phyloP scores from a whole-genome alignment of 2,113 vertebrate species.

The Tympanuchus pallidicinctus region DNA sequence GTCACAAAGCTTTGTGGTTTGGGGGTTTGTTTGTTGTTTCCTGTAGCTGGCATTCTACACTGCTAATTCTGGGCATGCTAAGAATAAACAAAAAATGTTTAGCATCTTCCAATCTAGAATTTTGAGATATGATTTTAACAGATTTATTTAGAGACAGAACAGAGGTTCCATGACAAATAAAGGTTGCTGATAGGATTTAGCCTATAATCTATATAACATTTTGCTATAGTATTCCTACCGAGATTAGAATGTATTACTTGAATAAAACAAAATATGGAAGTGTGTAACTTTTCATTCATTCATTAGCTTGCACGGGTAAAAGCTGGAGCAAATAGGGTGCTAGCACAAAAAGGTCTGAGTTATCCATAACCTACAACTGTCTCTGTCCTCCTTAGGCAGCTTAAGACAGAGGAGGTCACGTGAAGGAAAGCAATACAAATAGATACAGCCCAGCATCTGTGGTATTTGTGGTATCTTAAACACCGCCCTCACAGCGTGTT shows the following conservation, averaged over 20 bases:
- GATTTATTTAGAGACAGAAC: background rate
- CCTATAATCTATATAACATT: background rate
- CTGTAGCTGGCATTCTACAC: background rate
- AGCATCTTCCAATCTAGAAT: background rate
- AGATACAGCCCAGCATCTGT: background rate
- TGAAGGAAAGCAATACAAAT: background rate
- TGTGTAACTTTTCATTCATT: background rate
- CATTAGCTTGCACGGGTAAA: background rate
- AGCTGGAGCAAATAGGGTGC: background rate
- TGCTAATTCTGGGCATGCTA: background rate
- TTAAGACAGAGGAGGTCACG: background rate
- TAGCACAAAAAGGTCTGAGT: background rate
- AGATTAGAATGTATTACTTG: no score
- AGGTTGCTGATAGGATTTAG: background rate
- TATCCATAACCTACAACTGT: accelerated
- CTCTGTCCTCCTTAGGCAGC: background rate
- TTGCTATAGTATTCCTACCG: background rate
- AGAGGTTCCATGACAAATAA: background rate
- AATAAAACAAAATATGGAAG: background rate
- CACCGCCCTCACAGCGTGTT: background rate
- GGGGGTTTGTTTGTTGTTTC: background rate
- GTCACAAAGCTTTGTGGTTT: background rate
- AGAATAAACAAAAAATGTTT: background rate
- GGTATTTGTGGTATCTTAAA: background rate
- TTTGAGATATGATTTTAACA: background rate